A percentile compares a stretch with the other conserved stretches of the same genome.
phyloP scores from a whole-genome alignment of 1,140 invertebrate genomes.

The Yoshiicerus persimilis region DNA sequence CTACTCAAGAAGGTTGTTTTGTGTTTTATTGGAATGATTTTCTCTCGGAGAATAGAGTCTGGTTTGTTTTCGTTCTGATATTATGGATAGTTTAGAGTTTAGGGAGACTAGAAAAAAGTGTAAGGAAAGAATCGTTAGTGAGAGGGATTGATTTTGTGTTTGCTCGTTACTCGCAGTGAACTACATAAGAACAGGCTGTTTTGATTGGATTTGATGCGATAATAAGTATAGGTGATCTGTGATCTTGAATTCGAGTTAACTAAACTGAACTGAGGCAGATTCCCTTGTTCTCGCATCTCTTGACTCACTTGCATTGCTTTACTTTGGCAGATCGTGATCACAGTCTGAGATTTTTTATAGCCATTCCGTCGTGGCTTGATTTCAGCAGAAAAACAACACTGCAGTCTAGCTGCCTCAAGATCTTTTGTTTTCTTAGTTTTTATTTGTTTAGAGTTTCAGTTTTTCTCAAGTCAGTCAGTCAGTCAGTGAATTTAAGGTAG shows the following conservation, averaged over 20 bases:
- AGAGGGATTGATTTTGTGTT: background rate
- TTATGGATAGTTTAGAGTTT: background rate
- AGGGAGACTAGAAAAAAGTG: background rate
- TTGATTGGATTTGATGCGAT: slow-evolving; percentile 13
- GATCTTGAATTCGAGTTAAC: background rate
- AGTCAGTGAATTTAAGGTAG: background rate
- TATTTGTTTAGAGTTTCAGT: slow-evolving; percentile 2
- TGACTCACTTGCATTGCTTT: background rate
- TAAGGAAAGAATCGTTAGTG: background rate
- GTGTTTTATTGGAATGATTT: slow-evolving; percentile 18
- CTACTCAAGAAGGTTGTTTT: background rate
- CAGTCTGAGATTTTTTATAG: background rate
- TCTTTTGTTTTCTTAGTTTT: background rate
- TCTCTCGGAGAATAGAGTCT: no score
- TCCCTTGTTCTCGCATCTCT: background rate
- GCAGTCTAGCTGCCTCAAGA: background rate
- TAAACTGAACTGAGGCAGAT: background rate
- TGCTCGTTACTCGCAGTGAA: background rate
- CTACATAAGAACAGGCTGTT: background rate
- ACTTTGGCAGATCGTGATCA: background rate
- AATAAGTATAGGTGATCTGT: slow-evolving; percentile 9
- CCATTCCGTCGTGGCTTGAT: background rate
- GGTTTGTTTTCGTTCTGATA: no score
- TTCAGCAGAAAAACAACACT: background rate
- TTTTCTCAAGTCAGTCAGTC: background rate